Evolutionary conservation across 2,888 invertebrate species (phyloP).

Genomic region (Agelastica alni): DNA sequence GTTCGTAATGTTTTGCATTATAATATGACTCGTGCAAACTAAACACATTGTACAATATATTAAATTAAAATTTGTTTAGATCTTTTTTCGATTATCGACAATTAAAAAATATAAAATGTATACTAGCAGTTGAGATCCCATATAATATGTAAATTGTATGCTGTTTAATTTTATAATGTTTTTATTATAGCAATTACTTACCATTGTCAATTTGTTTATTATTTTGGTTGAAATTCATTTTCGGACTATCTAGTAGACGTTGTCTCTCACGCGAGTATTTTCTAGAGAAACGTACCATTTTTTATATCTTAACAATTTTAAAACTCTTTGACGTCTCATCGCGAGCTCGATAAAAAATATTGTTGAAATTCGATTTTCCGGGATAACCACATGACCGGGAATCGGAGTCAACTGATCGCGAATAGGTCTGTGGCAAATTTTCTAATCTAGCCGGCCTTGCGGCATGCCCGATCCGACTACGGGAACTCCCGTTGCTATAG

Average conservation of each 20-base stretch:
- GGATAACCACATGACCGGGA: conserved; percentile 18
- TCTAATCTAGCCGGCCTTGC: conserved; percentile 20
- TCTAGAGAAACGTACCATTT: conserved; percentile 16
- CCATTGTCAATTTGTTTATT: conserved; percentile 45
- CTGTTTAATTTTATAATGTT: no score
- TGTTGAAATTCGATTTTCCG: conserved; percentile 7
- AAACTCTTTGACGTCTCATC: conserved; percentile 9
- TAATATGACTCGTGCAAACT: no score
- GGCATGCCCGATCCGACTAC: conserved; percentile 21
- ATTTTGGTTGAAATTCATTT: conserved; percentile 37
- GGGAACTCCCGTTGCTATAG: conserved; percentile 40
- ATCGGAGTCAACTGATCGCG: conserved; percentile 19
- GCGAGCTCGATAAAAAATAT: conserved; percentile 12
- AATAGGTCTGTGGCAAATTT: background rate
- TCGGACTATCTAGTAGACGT: conserved; percentile 8
- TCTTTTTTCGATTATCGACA: no score
- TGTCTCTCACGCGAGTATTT: conserved; percentile 3
- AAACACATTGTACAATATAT: no score
- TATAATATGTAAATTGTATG: no score
- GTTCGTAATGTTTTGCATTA: no score
- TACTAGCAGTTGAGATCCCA: no score
- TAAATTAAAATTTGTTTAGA: no score
- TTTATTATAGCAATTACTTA: conserved; percentile 34
- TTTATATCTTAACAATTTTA: background rate
- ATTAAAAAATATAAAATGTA: no score